Evolutionary conservation across 1,140 invertebrate species (phyloP).

Genomic region (Drosophila bipectinata): DNA sequence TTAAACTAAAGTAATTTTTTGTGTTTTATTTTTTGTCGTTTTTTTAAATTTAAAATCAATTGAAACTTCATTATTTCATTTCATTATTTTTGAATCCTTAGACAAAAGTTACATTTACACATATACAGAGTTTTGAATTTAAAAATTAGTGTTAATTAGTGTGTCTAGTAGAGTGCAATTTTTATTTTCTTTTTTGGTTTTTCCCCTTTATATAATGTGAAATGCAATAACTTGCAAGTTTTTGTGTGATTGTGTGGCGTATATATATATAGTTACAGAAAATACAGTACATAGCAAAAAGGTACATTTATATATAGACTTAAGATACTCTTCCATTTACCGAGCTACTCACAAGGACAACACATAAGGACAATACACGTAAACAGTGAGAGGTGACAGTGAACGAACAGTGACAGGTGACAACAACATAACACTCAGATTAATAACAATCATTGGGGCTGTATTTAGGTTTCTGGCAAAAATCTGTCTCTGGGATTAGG

Average conservation of each 20-base stretch:
- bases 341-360: slow-evolving; percentile 45
- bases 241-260: slow-evolving; percentile 17
- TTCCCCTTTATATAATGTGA: slow-evolving; percentile 30
- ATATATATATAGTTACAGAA: slow-evolving; percentile 45
- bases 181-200: slow-evolving; percentile 4
- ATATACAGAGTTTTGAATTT: slow-evolving; percentile 58
- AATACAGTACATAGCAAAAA: slow-evolving; percentile 70
- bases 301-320: slow-evolving; percentile 64
- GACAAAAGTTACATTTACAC: slow-evolving; percentile 65
- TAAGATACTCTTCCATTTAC: slow-evolving; percentile 38
- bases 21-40: slow-evolving; percentile 10
- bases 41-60: slow-evolving; percentile 58
- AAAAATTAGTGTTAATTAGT: slow-evolving; percentile 49
- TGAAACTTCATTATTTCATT: slow-evolving; percentile 28
- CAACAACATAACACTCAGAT: slow-evolving; percentile 72
- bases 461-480: background rate
- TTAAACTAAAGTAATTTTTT: slow-evolving; percentile 47
- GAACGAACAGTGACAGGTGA: slow-evolving; percentile 64
- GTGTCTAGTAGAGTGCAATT: slow-evolving; percentile 38
- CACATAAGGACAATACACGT: slow-evolving; percentile 42
- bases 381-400: slow-evolving; percentile 53
- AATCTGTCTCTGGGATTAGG: background rate
- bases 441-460: slow-evolving; percentile 46
- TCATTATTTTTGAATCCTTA: slow-evolving; percentile 31
- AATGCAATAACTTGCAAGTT: slow-evolving; percentile 22